A percentile compares a stretch with the other conserved stretches of the same genome.
Evolutionary conservation across 1,140 invertebrate species (phyloP).

Genomic region (Drosophila malerkotliana): DNA sequence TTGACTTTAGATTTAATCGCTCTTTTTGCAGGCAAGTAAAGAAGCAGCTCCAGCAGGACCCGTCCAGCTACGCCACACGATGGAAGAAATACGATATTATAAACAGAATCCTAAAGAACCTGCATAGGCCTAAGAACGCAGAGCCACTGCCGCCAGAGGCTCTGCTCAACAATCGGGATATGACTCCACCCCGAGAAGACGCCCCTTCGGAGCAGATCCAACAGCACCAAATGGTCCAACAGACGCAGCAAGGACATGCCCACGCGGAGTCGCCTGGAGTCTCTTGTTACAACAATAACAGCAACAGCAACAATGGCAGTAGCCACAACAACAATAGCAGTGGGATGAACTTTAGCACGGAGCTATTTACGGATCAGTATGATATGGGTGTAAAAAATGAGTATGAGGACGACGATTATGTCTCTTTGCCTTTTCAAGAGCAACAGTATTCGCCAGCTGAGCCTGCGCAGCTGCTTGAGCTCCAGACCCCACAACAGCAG

Average conservation of each 20-base stretch:
- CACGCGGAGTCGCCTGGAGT: constrained; percentile 19
- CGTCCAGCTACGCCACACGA: constrained; percentile 51
- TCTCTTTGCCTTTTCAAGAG: constrained; percentile 67
- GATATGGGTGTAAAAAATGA: constrained; percentile 71
- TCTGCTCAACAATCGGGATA: constrained; percentile 71
- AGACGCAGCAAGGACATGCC: constrained; percentile 26
- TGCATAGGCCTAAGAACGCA: constrained; percentile 74
- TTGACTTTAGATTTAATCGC: not conserved
- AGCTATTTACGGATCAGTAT: constrained; percentile 75
- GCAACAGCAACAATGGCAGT: constrained; percentile 41
- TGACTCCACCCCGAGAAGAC: constrained; percentile 65
- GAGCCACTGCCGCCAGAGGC: constrained; percentile 72
- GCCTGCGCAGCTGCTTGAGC: constrained; percentile 53
- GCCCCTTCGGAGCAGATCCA: constrained; percentile 22
- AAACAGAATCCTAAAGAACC: constrained; percentile 72
- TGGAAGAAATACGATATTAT: constrained; percentile 80
- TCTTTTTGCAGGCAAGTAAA: constrained; percentile 61
- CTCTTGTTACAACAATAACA: constrained; percentile 41
- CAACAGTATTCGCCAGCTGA: constrained; percentile 73
- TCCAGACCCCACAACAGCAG: constrained; percentile 68
- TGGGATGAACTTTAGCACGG: constrained; percentile 62
- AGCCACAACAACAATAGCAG: constrained; percentile 52
- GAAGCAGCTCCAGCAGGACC: constrained; percentile 60
- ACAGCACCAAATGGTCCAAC: constrained; percentile 8
- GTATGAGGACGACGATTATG: constrained; percentile 69